These are phyloP conservation scores for Poecilia latipinna DNA, from an alignment of 2,113 vertebrate species.

Conservation along the genomic window DNA sequence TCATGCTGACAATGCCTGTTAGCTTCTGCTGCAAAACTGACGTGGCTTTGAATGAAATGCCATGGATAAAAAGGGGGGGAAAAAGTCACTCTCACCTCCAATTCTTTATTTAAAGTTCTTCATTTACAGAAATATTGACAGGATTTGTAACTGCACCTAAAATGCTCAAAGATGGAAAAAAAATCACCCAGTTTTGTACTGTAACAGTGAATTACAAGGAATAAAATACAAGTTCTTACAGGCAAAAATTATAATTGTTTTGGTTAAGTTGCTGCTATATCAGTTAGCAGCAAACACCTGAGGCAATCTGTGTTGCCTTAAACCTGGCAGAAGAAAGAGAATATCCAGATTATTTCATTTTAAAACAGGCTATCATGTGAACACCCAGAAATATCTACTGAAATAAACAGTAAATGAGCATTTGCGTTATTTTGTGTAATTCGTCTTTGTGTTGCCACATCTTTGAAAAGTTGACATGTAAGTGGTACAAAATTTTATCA, in stretches of 20 bases:
- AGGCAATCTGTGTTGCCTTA: slow-evolving; percentile 28
- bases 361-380: slow-evolving; percentile 47
- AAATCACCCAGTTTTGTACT: slow-evolving; percentile 31
- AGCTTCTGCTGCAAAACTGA: no score
- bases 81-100: slow-evolving; percentile 35
- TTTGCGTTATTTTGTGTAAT: slow-evolving; percentile 18
- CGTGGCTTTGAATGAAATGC: background rate
- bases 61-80: slow-evolving; percentile 9
- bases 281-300: slow-evolving; percentile 37
- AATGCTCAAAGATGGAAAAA: slow-evolving; percentile 37
- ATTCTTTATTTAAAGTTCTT: slow-evolving; percentile 67
- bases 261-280: slow-evolving; percentile 34
- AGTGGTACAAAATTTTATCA: slow-evolving; percentile 37
- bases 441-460: slow-evolving; percentile 18
- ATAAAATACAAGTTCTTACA: slow-evolving; percentile 32
- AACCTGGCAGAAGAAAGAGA: slow-evolving; percentile 32
- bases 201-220: slow-evolving; percentile 41
- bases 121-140: slow-evolving; percentile 63
- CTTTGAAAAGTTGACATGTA: slow-evolving; percentile 28
- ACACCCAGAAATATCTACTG: slow-evolving; percentile 27
- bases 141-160: slow-evolving; percentile 26
- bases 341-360: slow-evolving; percentile 24
- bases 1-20: no score
- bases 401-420: slow-evolving; percentile 21
- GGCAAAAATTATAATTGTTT: slow-evolving; percentile 32